Percentiles rank a stretch among this genome's conserved stretches.
Conservation (phyloP, 2,113 vertebrate genomes). For the Sterrhoptilus dennistouni region DNA sequence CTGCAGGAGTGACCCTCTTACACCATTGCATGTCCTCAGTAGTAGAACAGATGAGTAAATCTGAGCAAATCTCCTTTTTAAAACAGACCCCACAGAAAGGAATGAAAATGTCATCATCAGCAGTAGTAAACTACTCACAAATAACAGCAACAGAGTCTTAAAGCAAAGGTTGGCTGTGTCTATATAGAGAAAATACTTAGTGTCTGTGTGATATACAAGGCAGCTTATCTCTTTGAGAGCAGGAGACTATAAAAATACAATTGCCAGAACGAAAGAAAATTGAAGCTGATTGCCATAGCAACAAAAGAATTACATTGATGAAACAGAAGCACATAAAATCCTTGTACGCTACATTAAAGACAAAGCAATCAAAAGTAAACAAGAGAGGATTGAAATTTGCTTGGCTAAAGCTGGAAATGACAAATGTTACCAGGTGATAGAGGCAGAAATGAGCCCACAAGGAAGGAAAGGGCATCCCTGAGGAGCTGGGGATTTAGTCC, state of each 20-base stretch:
- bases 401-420: conserved; percentile 43
- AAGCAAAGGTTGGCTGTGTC: conserved; percentile 69
- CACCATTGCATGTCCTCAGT: background rate
- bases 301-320: conserved; percentile 80
- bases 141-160: conserved; percentile 44
- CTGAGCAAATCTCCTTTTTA: conserved; percentile 16
- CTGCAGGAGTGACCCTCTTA: background rate
- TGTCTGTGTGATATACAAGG: conserved; percentile 69
- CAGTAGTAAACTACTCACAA: conserved; percentile 54
- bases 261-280: conserved; percentile 78
- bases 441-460: background rate
- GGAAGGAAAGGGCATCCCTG: background rate
- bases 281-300: conserved; percentile 82
- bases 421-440: background rate
- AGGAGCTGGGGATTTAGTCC: background rate
- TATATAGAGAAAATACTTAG: conserved; percentile 64
- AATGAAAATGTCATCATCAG: conserved; percentile 71
- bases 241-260: conserved; percentile 81
- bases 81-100: conserved; percentile 48
- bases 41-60: conserved; percentile 46
- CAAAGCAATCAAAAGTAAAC: conserved; percentile 76
- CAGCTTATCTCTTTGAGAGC: conserved; percentile 79
- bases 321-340: conserved; percentile 76
- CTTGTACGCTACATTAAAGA: conserved; percentile 72
- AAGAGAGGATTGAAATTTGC: conserved; percentile 57